Conservation (phyloP, 2,113 vertebrate genomes). For the Paracyprichromis sp. region DNA sequence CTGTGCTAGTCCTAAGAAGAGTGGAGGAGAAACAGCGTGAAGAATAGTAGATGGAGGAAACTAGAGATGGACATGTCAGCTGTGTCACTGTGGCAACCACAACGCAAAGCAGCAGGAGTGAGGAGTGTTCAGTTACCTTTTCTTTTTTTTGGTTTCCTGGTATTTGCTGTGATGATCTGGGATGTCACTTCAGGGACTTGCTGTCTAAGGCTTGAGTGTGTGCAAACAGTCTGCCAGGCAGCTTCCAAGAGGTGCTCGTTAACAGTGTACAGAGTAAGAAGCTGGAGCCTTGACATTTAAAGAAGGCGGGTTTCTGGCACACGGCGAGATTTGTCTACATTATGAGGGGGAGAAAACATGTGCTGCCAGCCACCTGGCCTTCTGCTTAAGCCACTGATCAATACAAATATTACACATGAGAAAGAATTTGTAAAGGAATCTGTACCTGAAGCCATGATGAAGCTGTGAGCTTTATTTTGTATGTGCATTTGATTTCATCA, state of each 20-base stretch:
- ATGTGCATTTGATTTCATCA: not conserved
- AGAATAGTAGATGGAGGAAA: not conserved
- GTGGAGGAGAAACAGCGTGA: not conserved
- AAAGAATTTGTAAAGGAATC: not conserved
- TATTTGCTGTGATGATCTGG: not conserved
- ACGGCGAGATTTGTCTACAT: not conserved
- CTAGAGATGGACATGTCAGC: not conserved
- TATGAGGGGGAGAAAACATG: not conserved
- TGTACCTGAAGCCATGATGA: not conserved
- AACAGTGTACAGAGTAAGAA: not conserved
- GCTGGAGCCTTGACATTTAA: conserved; percentile 18
- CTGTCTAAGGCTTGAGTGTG: not conserved
- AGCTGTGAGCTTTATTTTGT: not conserved
- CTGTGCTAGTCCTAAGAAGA: not conserved
- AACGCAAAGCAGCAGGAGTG: not conserved
- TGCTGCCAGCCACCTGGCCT: not conserved
- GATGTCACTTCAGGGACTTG: not conserved
- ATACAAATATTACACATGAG: not conserved
- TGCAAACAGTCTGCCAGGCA: conserved; percentile 8
- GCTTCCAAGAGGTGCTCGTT: not conserved
- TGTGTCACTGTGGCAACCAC: conserved; percentile 27
- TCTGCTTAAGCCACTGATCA: not conserved
- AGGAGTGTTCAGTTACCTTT: not conserved
- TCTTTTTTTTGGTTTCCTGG: not conserved
- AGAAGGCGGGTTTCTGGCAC: not conserved